Base-by-base conservation (phyloP, 2,888 invertebrate genomes). In the Synanthedon tipuliformis region DNA sequence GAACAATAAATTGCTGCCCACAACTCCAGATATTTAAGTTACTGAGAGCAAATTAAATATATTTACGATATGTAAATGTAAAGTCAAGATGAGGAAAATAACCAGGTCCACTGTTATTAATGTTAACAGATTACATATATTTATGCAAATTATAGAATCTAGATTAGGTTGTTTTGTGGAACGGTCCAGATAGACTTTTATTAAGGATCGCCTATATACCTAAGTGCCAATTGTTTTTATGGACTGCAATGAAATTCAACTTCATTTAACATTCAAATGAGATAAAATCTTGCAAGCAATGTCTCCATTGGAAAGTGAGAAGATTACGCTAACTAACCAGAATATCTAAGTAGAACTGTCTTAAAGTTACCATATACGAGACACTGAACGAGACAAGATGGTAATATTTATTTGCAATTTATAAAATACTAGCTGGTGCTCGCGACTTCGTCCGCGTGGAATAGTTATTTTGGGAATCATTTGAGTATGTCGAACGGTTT, bases 271-370 rank as follows among this genome's bases (percentile, higher is more conserved):
- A 69, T 69, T 68, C 63, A 68, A 71, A 73, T 72, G 65, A 67
- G 66, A 63, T 61, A 65, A 66, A 15, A 73, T 73, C 65, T 61
- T 56, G 63, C 62, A 55, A 65, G 63, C 62, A 64, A 67, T 63
- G 58, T 59, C 67, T 74, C 62, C 63, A 73, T 74, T 73, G 70
- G 75, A 76, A 75, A 78, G 78, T 75, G 69, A 69, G 69, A 73
- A 73, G 69, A 75, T 74, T 71, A 68, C 65, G 66, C 69, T 76
- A 76, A 78, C 73, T 70, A 78, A 78, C 71, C 68, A 55, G 71
- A 69, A 73, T 71, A 65, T 64, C 61, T 56, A 61, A 58, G 64
- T 62, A 49, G 16, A 16, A 49, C 49, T 18, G 45, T n/a, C 45
- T 34, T 34, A 34, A 34, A 34, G 34, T 34, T 13, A 45, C 45